These are phyloP conservation scores for Cephalopterus ornatus DNA, from an alignment of 2,113 vertebrate species.

Conservation along the genomic window DNA sequence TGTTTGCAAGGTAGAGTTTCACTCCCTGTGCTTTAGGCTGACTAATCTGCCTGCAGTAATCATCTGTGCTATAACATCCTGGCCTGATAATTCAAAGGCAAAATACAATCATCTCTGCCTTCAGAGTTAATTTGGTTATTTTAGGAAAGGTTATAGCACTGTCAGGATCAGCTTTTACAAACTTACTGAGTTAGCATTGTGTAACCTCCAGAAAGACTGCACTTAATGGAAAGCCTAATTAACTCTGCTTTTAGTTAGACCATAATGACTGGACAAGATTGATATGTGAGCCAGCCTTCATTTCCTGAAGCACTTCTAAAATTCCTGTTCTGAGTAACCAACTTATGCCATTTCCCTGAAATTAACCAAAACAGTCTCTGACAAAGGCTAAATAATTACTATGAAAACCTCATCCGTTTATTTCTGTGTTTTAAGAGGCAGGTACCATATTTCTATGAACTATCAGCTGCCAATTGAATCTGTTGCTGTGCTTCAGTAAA, in stretches of 20 bases:
- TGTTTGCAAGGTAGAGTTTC: not conserved
- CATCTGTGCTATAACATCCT: not conserved
- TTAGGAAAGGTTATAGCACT: not conserved
- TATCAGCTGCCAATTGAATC: not conserved
- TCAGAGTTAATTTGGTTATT: not conserved
- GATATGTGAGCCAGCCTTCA: not conserved
- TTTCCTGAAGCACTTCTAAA: slow-evolving; percentile 20
- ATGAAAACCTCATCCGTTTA: not conserved
- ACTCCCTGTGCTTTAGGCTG: not conserved
- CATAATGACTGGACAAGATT: not conserved
- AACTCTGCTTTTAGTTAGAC: not conserved
- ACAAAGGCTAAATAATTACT: not conserved
- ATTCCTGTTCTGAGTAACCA: not conserved
- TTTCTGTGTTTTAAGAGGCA: not conserved
- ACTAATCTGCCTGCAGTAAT: not conserved
- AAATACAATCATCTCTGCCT: not conserved
- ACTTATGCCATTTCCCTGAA: not conserved
- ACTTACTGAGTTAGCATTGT: not conserved
- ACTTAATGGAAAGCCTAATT: slow-evolving; percentile 14
- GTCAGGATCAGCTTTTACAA: not conserved
- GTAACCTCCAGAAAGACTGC: not conserved
- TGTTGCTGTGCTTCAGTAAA: not conserved
- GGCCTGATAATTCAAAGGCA: not conserved
- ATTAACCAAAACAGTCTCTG: not conserved
- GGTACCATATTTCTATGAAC: not conserved